Evolutionary conservation across 2,797 vertebrate genomes (phyloP).

Genomic region (Muscicapa comitata): DNA sequence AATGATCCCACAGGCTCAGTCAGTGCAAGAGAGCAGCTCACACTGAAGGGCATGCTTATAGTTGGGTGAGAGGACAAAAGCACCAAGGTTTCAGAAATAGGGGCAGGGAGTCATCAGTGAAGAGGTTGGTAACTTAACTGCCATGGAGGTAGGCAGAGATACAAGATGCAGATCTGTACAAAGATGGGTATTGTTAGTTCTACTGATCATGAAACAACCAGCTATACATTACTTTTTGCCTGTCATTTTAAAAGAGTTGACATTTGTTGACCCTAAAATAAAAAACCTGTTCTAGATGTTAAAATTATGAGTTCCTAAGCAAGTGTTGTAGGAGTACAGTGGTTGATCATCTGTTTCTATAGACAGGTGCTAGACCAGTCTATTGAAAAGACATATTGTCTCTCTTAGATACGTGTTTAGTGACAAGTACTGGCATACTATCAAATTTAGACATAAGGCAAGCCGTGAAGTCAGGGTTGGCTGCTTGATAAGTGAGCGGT

Average conservation of each 20-base stretch:
- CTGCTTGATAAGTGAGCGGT: not conserved
- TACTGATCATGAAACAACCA: not conserved
- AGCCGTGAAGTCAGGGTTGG: not conserved
- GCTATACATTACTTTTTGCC: not conserved
- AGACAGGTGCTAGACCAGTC: not conserved
- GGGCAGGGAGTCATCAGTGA: not conserved
- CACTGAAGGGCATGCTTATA: fast-evolving
- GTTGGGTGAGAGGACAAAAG: not conserved
- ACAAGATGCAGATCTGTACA: not conserved
- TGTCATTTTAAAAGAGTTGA: not conserved
- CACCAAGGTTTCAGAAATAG: not conserved
- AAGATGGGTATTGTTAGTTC: not conserved
- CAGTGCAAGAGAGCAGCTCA: not conserved
- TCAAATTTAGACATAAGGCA: not conserved
- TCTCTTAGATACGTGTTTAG: not conserved
- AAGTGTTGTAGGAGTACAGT: not conserved
- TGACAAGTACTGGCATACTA: not conserved
- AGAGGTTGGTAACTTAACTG: not conserved
- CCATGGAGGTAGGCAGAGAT: not conserved
- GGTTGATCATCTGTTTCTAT: not conserved
- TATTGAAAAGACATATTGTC: not conserved
- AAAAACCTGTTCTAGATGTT: not conserved
- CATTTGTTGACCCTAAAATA: not conserved
- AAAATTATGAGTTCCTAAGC: not conserved
- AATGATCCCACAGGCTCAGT: not conserved